These are phyloP conservation scores for Steinernema khuongi DNA, from an alignment of 1,140 invertebrate species.

Conservation along the genomic window DNA sequence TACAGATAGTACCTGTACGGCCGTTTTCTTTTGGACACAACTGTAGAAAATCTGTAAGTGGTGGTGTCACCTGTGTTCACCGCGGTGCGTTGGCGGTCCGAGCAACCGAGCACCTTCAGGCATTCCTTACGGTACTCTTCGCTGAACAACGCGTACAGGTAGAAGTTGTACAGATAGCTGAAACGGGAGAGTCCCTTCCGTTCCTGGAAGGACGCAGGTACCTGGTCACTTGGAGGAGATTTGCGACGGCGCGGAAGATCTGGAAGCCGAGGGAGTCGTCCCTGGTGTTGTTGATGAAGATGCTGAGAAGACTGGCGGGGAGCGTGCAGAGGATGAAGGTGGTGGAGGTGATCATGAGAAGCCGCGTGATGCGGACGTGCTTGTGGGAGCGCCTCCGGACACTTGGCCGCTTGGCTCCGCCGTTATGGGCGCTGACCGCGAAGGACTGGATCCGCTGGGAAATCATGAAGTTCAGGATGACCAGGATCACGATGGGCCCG, in stretches of 20 bases:
- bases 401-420: background rate
- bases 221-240: constrained; percentile 53
- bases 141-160: constrained; percentile 46
- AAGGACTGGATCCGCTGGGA: constrained; percentile 26
- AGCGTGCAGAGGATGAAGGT: constrained; percentile 53
- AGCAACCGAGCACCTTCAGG: background rate
- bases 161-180: constrained; percentile 54
- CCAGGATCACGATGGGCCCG: constrained; percentile 47
- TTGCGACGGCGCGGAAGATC: constrained; percentile 51
- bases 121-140: constrained; percentile 40
- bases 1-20: background rate
- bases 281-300: constrained; percentile 35
- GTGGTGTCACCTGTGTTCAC: background rate
- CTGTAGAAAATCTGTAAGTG: constrained; percentile 2
- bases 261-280: constrained; percentile 39
- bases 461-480: constrained; percentile 48
- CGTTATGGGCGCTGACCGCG: background rate
- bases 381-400: constrained; percentile 14
- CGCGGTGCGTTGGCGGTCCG: background rate
- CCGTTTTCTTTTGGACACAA: background rate
- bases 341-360: constrained; percentile 50
- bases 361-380: constrained; percentile 39
- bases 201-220: background rate
- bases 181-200: constrained; percentile 10
- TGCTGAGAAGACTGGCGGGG: constrained; percentile 41